These are phyloP conservation scores for Drosophila prosaltans DNA, from an alignment of 1,140 invertebrate species.

Conservation along the genomic window DNA sequence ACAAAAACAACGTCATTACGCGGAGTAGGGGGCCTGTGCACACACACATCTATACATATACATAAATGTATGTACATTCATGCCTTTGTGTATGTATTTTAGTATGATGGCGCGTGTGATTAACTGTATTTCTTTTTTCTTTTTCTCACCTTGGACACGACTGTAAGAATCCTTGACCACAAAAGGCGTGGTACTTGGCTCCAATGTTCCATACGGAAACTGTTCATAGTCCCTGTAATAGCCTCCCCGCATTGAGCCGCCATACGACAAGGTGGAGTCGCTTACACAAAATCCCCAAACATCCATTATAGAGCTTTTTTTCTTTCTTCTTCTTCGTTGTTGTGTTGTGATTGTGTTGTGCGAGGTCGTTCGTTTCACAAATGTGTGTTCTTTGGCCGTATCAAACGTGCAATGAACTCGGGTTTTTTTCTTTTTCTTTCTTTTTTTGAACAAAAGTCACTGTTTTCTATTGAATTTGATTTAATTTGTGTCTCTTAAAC, in stretches of 20 bases:
- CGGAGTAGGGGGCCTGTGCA: constrained; percentile 23
- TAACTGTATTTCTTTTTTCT: constrained; percentile 10
- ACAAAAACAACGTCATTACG: constrained; percentile 42
- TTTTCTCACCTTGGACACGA: constrained; percentile 77
- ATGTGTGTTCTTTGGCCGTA: constrained; percentile 48
- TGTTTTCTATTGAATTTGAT: constrained; percentile 17
- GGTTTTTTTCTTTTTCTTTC: constrained; percentile 27
- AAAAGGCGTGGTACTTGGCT: constrained; percentile 51
- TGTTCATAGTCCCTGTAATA: constrained; percentile 84
- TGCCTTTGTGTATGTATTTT: constrained; percentile 13
- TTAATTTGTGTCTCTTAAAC: constrained; percentile 33
- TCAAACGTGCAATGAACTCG: constrained; percentile 71
- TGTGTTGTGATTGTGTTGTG: constrained; percentile 52
- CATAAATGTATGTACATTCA: constrained; percentile 15
- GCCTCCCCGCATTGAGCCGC: constrained; percentile 83
- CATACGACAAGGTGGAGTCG: constrained; percentile 82
- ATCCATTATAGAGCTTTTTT: constrained; percentile 64
- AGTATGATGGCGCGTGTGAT: not conserved
- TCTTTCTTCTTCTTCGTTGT: constrained; percentile 21
- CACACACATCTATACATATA: constrained; percentile 13
- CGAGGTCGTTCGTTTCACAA: constrained; percentile 79
- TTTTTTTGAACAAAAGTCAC: constrained; percentile 36
- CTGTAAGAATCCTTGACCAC: constrained; percentile 78
- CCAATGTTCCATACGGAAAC: constrained; percentile 80
- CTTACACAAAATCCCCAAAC: constrained; percentile 81